Base-by-base conservation (phyloP, 2,797 vertebrate genomes). In the Halcyon leucocephala region DNA sequence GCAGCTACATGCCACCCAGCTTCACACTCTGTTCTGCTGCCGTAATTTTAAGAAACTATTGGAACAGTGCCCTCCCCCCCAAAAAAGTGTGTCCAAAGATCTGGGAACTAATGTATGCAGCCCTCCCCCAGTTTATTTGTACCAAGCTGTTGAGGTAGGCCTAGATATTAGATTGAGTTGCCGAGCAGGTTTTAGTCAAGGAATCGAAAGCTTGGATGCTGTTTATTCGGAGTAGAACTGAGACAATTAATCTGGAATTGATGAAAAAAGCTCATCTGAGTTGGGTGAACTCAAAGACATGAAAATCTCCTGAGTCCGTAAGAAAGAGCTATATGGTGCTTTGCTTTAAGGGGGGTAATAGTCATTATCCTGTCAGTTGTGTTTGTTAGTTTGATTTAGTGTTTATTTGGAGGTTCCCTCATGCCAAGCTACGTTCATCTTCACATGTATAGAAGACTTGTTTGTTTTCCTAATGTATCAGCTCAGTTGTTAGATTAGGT, bases 11-110 rank as follows among this genome's bases (percentile, higher is more conserved):
- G 94, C 90, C 95, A 97, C 93, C 91, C 92, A 95, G 91, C 82
- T 97, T 97, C 96, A 96, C 96, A 95, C 93, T 97, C 95, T 96
- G 92, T 97, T 97, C 95, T 95, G 49, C 86, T 95, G 84, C 91
- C 21, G 62, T 96, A 78, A 91, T 94, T 97, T 94, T 90, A 96
- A 94, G 90, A 94, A 96, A 91, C 37, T 71, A 79, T 96, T 94
- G 96, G 92, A 97, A 96, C 73, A 24, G 58, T 87, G 80, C 97
- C 91, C 37, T 46, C 64, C 69, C 54, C 76, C 55, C 86, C 29
- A 31, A 62, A 88, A 73, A 62, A 62, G 60, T 91, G n/a, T 96
- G 70, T 91, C 74, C 91, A 94, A 80, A 86, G 74, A 91, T 93
- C 86, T 96, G 95, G 82, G 82, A 96, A 82, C 57, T 95, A 86